Conservation (phyloP, 2,888 invertebrate genomes). For the Bugula neritina region DNA sequence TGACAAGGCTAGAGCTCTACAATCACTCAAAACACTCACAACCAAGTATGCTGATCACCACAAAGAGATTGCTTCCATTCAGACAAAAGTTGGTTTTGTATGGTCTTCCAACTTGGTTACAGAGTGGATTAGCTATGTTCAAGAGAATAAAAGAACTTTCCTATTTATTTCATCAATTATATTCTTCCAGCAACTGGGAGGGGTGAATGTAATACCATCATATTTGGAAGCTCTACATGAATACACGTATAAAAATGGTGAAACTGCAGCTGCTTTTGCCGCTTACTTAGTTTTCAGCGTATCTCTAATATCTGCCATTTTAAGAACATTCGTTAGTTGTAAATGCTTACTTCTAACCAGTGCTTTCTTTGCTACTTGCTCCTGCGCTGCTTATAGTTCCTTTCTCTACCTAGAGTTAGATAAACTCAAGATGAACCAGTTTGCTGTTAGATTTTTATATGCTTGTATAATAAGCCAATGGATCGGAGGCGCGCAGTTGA, state of each 20-base stretch:
- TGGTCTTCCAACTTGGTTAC: too few species aligned
- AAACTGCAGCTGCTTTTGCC: background rate
- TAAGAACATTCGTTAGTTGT: too few species aligned
- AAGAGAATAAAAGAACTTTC: too few species aligned
- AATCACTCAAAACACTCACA: background rate
- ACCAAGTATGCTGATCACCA: background rate
- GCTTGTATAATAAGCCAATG: background rate
- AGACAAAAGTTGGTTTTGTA: too few species aligned
- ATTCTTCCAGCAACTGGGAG: constrained; percentile 7
- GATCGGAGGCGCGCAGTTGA: background rate
- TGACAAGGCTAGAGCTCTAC: background rate
- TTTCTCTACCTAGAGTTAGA: background rate
- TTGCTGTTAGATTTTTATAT: background rate
- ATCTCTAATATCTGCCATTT: too few species aligned
- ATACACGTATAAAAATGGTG: background rate
- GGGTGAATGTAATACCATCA: background rate
- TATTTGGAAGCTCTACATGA: background rate
- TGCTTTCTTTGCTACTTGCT: background rate
- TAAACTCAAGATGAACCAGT: background rate
- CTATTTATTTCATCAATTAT: too few species aligned
- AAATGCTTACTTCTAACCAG: too few species aligned
- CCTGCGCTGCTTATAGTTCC: background rate
- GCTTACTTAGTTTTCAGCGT: too few species aligned
- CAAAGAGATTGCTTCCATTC: too few species aligned
- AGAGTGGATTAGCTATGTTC: too few species aligned